Conservation (phyloP, 2,797 vertebrate species). For the Spinibarbus caldwelli region DNA sequence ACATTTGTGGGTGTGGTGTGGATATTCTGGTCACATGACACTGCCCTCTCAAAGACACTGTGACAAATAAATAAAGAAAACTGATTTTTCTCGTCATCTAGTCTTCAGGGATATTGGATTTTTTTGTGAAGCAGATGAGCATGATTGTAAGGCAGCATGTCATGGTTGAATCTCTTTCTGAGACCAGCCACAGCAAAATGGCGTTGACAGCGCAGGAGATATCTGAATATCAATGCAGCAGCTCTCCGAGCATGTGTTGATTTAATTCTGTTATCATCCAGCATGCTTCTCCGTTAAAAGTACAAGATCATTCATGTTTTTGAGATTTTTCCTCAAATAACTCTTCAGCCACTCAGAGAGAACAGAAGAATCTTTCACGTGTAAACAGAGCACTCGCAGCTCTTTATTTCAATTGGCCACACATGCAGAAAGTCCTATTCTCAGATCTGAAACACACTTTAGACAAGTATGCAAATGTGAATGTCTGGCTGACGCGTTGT, state of each 20-base stretch:
- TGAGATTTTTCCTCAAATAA: not conserved
- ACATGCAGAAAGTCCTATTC: not conserved
- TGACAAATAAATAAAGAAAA: slow-evolving; percentile 35
- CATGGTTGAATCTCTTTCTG: slow-evolving; percentile 67
- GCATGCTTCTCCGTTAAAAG: not conserved
- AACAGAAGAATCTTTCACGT: not conserved
- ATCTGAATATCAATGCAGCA: slow-evolving; percentile 70
- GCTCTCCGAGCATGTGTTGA: not conserved
- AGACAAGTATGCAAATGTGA: not conserved
- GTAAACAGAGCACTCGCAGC: not conserved
- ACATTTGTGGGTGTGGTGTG: slow-evolving; percentile 54
- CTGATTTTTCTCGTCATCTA: slow-evolving; percentile 62
- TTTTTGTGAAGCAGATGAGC: slow-evolving; percentile 70
- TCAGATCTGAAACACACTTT: not conserved
- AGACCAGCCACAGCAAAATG: slow-evolving; percentile 65
- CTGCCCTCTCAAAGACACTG: slow-evolving; percentile 22
- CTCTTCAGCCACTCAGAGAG: not conserved
- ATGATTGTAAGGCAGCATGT: slow-evolving; percentile 73
- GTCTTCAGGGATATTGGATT: slow-evolving; percentile 67
- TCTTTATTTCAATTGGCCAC: not conserved
- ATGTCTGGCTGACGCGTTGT: not conserved
- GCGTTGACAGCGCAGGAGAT: slow-evolving; percentile 67
- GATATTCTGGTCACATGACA: slow-evolving; percentile 25
- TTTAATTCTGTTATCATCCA: slow-evolving; percentile 11
- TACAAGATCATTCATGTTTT: not conserved